phyloP scores from a whole-genome alignment of 2,113 vertebrate species.

The Xerus inauris region DNA sequence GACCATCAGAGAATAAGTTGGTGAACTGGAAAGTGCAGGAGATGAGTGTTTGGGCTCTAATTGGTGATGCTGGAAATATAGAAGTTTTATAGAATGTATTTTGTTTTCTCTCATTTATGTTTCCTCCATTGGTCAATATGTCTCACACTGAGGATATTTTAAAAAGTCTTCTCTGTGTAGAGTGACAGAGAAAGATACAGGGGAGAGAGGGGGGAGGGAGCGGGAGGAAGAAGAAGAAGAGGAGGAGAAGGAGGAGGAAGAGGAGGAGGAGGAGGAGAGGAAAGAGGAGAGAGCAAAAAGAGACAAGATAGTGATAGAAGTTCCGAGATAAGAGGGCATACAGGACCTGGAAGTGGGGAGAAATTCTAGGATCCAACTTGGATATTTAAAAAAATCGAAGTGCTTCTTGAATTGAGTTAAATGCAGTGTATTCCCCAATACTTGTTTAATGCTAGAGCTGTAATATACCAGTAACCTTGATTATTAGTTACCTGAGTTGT shows the following conservation, averaged over 20 bases:
- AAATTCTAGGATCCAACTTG: not conserved
- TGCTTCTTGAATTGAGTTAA: not conserved
- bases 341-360: not conserved
- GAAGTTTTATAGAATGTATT: not conserved
- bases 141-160: not conserved
- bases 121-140: not conserved
- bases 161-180: not conserved
- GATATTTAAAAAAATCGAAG: not conserved
- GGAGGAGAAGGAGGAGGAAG: fast-evolving
- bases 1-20: not conserved
- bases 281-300: not conserved
- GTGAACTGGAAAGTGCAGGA: not conserved
- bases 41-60: not conserved
- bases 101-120: not conserved
- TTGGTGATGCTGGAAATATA: not conserved
- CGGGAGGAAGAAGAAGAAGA: not conserved
- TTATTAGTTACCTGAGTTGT: not conserved
- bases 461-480: not conserved
- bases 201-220: fast-evolving
- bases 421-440: not conserved
- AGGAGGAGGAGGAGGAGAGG: not conserved
- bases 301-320: not conserved
- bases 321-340: not conserved
- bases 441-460: not conserved
- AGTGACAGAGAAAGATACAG: not conserved